phyloP scores from a whole-genome alignment of 2,888 invertebrate genomes.

The Tupiocoris notatus region DNA sequence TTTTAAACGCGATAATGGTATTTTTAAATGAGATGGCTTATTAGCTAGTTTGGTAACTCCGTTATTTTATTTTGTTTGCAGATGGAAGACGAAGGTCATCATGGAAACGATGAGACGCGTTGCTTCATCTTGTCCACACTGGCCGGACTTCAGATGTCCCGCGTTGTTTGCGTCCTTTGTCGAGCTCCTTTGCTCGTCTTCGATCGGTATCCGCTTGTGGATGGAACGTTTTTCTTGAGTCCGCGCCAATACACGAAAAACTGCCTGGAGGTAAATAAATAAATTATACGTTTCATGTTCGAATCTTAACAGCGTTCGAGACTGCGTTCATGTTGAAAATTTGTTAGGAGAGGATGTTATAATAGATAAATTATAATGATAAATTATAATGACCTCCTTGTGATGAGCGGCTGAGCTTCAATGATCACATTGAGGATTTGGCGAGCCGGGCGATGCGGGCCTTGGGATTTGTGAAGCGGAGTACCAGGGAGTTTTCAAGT shows the following conservation, averaged over 20 bases:
- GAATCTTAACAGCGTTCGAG: too few relatives aligned
- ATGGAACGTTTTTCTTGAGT: slow-evolving; percentile 96
- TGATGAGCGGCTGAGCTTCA: too few relatives aligned
- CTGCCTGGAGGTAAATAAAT: slow-evolving; percentile 76
- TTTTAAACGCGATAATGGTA: too few relatives aligned
- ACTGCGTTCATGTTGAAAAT: too few relatives aligned
- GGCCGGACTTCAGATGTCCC: slow-evolving; percentile 84
- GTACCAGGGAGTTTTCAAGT: too few relatives aligned
- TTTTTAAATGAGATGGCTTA: too few relatives aligned
- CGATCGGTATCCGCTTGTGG: slow-evolving; percentile 95
- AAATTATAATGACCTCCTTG: too few relatives aligned
- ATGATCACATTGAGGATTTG: too few relatives aligned
- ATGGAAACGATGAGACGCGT: slow-evolving; percentile 96
- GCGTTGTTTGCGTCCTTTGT: slow-evolving; percentile 84
- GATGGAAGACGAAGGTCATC: slow-evolving; percentile 98
- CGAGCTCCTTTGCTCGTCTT: slow-evolving; percentile 87
- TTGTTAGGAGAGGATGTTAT: too few relatives aligned
- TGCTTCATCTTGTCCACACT: slow-evolving; percentile 93
- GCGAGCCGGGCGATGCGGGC: too few relatives aligned
- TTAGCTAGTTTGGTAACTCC: neutral
- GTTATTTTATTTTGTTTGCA: slow-evolving; percentile 54
- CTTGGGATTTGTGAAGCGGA: too few relatives aligned
- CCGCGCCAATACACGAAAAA: slow-evolving; percentile 85
- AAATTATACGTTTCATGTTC: neutral
- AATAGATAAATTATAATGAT: too few relatives aligned